phyloP scores from a whole-genome alignment of 2,888 invertebrate species.

The Volucella inflata region DNA sequence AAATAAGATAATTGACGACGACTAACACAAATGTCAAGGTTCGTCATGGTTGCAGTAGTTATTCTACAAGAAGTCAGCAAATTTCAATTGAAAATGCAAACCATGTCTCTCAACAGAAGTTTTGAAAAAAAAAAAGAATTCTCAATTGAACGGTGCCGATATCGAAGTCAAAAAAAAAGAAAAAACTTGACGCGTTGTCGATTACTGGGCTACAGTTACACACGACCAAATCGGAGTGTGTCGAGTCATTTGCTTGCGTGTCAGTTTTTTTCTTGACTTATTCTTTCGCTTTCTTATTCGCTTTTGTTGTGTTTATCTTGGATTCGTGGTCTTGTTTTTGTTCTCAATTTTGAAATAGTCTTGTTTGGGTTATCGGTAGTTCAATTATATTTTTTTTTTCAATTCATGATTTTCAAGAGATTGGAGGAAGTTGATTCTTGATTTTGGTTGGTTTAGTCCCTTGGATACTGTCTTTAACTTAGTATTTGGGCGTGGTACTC shows the following conservation, averaged over 20 bases:
- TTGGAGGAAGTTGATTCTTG: too few species aligned
- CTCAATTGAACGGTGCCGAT: too few species aligned
- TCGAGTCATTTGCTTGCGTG: constrained; percentile 71
- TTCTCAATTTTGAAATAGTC: constrained; percentile 22
- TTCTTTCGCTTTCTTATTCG: constrained; percentile 21
- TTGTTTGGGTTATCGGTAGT: constrained; percentile 14
- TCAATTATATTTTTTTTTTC: background rate
- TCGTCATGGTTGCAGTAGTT: constrained; percentile 16
- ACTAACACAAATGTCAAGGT: constrained; percentile 47
- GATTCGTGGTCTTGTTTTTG: background rate
- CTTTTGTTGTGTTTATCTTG: constrained; percentile 43
- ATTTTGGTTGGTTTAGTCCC: too few species aligned
- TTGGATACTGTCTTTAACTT: too few species aligned
- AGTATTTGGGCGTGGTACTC: too few species aligned
- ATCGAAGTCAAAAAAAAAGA: too few species aligned
- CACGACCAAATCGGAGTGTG: background rate
- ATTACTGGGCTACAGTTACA: background rate
- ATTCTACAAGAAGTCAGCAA: background rate
- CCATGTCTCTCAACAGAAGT: too few species aligned
- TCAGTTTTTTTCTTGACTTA: constrained; percentile 61
- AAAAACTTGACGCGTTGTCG: background rate
- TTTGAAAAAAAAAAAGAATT: too few species aligned
- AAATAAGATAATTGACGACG: too few species aligned
- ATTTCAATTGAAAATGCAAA: background rate
- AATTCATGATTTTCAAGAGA: background rate